phyloP scores from a whole-genome alignment of 2,888 invertebrate genomes.

The Aspidiotus destructor region DNA sequence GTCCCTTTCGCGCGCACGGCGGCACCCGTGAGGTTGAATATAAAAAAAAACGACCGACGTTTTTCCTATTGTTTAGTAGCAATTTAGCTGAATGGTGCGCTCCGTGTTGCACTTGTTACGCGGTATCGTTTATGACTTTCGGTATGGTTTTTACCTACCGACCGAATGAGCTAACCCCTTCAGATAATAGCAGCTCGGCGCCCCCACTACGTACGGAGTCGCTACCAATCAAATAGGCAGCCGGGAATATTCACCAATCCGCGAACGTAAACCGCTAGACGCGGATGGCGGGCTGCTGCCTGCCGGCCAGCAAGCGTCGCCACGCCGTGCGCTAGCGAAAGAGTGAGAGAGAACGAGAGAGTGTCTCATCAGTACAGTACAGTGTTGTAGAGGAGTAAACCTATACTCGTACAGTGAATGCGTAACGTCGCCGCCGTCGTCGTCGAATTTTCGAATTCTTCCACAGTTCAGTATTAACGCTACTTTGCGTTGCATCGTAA shows the following conservation, averaged over 20 bases:
- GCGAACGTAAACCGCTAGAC: background rate
- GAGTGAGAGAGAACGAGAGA: background rate
- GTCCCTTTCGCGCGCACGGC: slow-evolving; percentile 28
- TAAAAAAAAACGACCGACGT: slow-evolving; percentile 22
- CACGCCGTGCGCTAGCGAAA: slow-evolving; percentile 8
- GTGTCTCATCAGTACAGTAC: no score
- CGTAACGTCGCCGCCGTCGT: no score
- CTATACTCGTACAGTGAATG: no score
- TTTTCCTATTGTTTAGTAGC: slow-evolving; percentile 32
- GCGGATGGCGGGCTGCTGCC: slow-evolving; percentile 24
- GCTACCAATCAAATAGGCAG: slow-evolving; percentile 20
- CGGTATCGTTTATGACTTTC: slow-evolving; percentile 33
- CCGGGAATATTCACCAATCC: slow-evolving; percentile 19
- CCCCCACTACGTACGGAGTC: slow-evolving; percentile 16
- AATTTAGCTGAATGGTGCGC: slow-evolving; percentile 31
- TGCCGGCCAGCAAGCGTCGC: slow-evolving; percentile 7
- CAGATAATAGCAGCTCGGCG: slow-evolving; percentile 20
- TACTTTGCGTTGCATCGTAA: no score
- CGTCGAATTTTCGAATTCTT: no score
- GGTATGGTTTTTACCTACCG: slow-evolving; percentile 33
- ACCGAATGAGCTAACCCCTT: slow-evolving; percentile 30
- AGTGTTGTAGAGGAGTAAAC: no score
- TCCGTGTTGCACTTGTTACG: slow-evolving; percentile 33
- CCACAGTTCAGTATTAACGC: no score
- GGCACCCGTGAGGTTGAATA: slow-evolving; percentile 24